Evolutionary conservation across 2,888 invertebrate genomes (phyloP).

Genomic region (Heliconius ethilla): DNA sequence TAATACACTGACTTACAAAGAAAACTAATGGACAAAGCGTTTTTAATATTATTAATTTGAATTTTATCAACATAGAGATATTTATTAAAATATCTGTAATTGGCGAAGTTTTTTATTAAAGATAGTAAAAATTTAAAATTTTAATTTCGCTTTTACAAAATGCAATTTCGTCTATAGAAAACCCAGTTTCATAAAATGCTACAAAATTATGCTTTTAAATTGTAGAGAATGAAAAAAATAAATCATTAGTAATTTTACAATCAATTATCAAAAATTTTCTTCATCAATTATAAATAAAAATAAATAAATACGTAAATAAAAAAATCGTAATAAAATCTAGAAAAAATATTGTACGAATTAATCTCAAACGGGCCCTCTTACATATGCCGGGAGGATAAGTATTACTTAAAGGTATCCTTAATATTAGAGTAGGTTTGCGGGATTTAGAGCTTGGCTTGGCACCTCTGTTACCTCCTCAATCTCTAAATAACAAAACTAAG

Average conservation of each 20-base stretch:
- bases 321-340: not conserved
- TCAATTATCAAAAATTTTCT: not conserved
- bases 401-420: slow-evolving; percentile 44
- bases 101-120: not conserved
- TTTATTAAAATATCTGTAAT: not conserved
- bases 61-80: not conserved
- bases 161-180: not conserved
- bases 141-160: not conserved
- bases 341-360: slow-evolving; percentile 10
- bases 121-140: not conserved
- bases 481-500: slow-evolving; percentile 78
- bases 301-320: not conserved
- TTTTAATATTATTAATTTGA: not conserved
- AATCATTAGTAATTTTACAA: not conserved
- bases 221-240: not conserved
- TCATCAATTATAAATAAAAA: not conserved
- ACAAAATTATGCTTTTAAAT: not conserved
- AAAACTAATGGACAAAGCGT: not conserved
- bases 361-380: slow-evolving; percentile 14
- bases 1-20: no score
- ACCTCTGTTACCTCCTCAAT: slow-evolving; percentile 54
- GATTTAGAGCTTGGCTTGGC: slow-evolving; percentile 50
- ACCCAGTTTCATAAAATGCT: not conserved
- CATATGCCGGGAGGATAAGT: slow-evolving; percentile 35
- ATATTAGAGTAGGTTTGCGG: slow-evolving; percentile 61